Percentiles rank a stretch among this genome's conserved stretches.
Evolutionary conservation across 2,797 vertebrate species (phyloP).

Genomic region (Gymnocypris eckloni): DNA sequence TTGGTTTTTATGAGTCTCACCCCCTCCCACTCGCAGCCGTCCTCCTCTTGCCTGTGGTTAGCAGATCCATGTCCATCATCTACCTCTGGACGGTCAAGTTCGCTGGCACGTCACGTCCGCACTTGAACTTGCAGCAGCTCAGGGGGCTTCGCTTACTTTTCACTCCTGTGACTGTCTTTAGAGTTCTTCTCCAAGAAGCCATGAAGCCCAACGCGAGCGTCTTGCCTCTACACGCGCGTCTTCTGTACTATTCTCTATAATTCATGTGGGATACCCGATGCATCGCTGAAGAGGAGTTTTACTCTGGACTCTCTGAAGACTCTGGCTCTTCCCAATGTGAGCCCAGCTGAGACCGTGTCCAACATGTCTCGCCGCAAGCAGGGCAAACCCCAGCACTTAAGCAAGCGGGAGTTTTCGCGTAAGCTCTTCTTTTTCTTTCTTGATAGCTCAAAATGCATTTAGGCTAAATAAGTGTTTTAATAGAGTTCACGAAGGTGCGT

Average conservation of each 20-base stretch:
- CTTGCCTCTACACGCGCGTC: conserved; percentile 86
- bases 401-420: conserved; percentile 99
- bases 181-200: conserved; percentile 81
- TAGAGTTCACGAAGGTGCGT: not conserved
- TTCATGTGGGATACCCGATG: conserved; percentile 91
- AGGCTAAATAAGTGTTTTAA: not conserved
- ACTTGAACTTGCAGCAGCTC: conserved; percentile 98
- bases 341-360: conserved; percentile 87
- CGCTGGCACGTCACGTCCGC: conserved; percentile 98
- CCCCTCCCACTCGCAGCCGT: conserved; percentile 85
- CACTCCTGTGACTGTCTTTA: conserved; percentile 69
- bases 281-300: conserved; percentile 95
- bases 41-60: conserved; percentile 94
- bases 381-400: conserved; percentile 99
- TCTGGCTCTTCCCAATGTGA: conserved; percentile 97
- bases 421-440: conserved; percentile 75
- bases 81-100: conserved; percentile 99
- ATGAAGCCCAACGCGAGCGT: conserved; percentile 93
- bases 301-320: conserved; percentile 89
- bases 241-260: conserved; percentile 92
- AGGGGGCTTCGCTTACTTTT: conserved; percentile 89
- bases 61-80: conserved; percentile 89
- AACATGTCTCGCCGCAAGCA: conserved; percentile 99
- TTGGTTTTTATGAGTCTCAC: conserved; percentile 94
- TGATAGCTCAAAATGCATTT: not conserved